These are phyloP conservation scores for Metalampra italica DNA, from an alignment of 2,888 invertebrate species.

Conservation along the genomic window DNA sequence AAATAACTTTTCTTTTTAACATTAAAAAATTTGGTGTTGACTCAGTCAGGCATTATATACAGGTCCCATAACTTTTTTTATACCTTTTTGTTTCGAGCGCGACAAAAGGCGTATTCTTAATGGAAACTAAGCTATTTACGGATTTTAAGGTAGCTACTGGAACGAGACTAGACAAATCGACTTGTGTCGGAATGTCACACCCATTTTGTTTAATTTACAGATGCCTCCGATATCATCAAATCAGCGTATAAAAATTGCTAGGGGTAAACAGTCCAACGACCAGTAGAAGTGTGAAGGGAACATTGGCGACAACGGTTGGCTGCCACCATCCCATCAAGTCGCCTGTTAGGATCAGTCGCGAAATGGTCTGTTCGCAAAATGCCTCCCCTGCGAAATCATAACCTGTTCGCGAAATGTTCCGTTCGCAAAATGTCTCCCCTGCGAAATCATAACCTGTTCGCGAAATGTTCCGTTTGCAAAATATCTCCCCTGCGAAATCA, in stretches of 20 bases:
- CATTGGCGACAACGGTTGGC: too few relatives aligned
- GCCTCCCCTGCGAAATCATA: too few relatives aligned
- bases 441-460: too few relatives aligned
- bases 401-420: too few relatives aligned
- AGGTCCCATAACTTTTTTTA: slow-evolving; percentile 52
- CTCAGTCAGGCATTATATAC: slow-evolving; percentile 59
- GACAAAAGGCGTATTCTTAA: slow-evolving; percentile 20
- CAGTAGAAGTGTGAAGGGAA: too few relatives aligned
- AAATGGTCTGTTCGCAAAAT: too few relatives aligned
- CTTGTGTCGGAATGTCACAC: slow-evolving; percentile 38
- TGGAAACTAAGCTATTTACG: slow-evolving; percentile 16
- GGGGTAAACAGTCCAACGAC: too few relatives aligned
- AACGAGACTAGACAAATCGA: slow-evolving; percentile 52
- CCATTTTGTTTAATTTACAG: slow-evolving; percentile 17
- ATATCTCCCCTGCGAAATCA: too few relatives aligned
- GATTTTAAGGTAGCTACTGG: slow-evolving; percentile 16
- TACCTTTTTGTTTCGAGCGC: slow-evolving; percentile 27
- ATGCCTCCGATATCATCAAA: background rate
- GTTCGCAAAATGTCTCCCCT: too few relatives aligned
- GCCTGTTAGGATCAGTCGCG: too few relatives aligned
- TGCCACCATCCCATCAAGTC: too few relatives aligned
- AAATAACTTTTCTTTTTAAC: slow-evolving; percentile 42
- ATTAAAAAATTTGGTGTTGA: slow-evolving; percentile 63
- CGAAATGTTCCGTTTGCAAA: too few relatives aligned
- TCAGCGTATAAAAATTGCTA: background rate